Evolutionary conservation across 2,113 vertebrate species (phyloP), one percentile per base, ranked within the genome.

Genomic region (Tachysurus fulvidraco): DNA sequence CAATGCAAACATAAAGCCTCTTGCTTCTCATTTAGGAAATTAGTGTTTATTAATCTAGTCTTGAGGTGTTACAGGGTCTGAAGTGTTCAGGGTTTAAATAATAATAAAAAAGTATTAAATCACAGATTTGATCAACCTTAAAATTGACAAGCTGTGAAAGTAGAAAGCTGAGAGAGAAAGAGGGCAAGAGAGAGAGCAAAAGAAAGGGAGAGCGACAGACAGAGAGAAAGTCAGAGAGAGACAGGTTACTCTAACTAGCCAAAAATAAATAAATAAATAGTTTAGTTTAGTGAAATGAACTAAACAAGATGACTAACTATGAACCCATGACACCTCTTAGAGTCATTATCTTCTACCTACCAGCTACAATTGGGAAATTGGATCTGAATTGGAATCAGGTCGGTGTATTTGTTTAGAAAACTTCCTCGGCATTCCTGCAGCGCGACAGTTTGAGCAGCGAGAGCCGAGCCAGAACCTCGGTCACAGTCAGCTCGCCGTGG

Each of bases 401-500:
- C 10, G 60, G 25, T 4, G 2, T 83, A 0, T 69, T 25, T 54
- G 74, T 89, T 97, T 91, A 98, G 90, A 99, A 99, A 84, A 96
- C 95, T 89, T 98, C 97, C 90, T 99, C 97, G 1, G 97, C 97
- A 21, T 93, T 96, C 78, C 90, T 89, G 80, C 91, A 93, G 54
- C 88, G 95, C 2, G 94, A 94, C 44, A 91, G 93, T 90, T 96
- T 97, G 78, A 99, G 92, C 76, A 94, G 94, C 90, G 92, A 94
- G 87, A 99, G 91, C 85, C 96, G 97, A 71, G 95, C 94, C 86
- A 98, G 92, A 86, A 96, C 96, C 88, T 95, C 94, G 0, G 92
- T 86, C 25, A 97, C 86, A 0, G 92, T 92, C 92, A 96, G 91
- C 89, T 98, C 97, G 77, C 97, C 97, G 0, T 98, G 97, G 89